Base-by-base conservation (phyloP, 2,888 invertebrate genomes). In the Coenonympha arcania region DNA sequence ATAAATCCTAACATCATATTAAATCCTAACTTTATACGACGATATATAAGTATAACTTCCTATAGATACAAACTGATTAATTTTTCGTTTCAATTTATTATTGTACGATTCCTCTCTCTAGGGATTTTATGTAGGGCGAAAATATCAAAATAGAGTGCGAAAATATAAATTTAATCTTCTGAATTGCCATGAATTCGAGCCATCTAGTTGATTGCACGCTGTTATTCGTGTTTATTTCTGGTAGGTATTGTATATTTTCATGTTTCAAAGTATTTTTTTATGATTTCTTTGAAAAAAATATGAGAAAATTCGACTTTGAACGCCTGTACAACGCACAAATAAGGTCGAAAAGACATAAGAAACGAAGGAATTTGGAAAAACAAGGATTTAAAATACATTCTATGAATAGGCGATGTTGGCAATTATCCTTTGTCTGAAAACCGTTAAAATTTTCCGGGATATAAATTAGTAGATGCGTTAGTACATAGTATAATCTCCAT, bases 141-240 rank as follows among this genome's bases (percentile, higher is more conserved):
- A 39, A 37, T 9, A 39, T 2, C 9, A 39, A 24, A n/a, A 15
- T 24, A 9, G 13, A 24, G 15, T 6, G 13, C 19, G 18, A 39
- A 37, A 39, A 37, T 9, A 39, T 2, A 4, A 39, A 24, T 39
- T 39, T 39, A 39, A 39, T 39, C 24, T 39, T 39, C 24, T 6
- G 22, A 39, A 22, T 39, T 15, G 24, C 24, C 9, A 13, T 13
- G 22, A n/a, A n/a, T n/a, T 16, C 9, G 24, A 3, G 39, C 39
- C 39, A 39, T 39, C 24, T 22, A 22, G 39, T 39, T 39, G 39
- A 39, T 39, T 16, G 39, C 39, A 24, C 20, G 4, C 6, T 24
- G 39, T 3, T 22, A 8, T 39, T 22, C 22, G 22, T 24, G 13
- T 24, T 39, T 24, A 9, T 39, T 15, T 15, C 20, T 1, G 13